Evolutionary conservation across 2,888 invertebrate species (phyloP), one percentile per base, ranked within the genome.

Genomic region (Melanotus villosus): DNA sequence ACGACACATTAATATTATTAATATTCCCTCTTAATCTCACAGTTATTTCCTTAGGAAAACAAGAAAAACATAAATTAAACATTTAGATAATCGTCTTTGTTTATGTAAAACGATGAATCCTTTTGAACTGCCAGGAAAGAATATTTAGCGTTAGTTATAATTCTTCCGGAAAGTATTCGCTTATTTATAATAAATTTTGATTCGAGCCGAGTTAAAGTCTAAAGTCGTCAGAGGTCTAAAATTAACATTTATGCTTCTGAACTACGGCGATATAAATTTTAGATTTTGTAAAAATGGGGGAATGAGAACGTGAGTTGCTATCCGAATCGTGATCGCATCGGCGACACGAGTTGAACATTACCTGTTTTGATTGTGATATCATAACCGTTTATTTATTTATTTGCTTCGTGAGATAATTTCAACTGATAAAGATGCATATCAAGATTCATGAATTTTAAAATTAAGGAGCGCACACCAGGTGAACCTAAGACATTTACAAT

Each of bases 271-370:
- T 41, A 56, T 64, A 54, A 56, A 64, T 64, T 45, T 43, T 19
- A 36, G 76, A 78, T 76, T 71, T 72, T 62, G 19, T 26, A 62
- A 68, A 68, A 75, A 64, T n/a, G n/a, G 12, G 41, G 41, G 64
- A 64, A 68, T 52, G 64, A 64, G 59, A 68, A 68, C 79, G 79
- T 79, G 79, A 76, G 72, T 71, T 50, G 47, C 73, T 75, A 75
- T 76, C 65, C 71, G 76, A 77, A 79, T 79, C 79, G 78, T 79
- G 78, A 77, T 75, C 43, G 66, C 70, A 70, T 76, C 76, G 73
- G 72, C 72, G 74, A 76, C 79, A 79, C 78, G 79, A 79, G 77
- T 78, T 73, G 69, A 76, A 77, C 77, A 79, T 78, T 79, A 77
- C 74, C 72, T 73, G 71, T 76, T 74, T 73, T 74, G 74, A 73